Conservation (phyloP, 2,113 vertebrate genomes). For the Rana temporaria region DNA sequence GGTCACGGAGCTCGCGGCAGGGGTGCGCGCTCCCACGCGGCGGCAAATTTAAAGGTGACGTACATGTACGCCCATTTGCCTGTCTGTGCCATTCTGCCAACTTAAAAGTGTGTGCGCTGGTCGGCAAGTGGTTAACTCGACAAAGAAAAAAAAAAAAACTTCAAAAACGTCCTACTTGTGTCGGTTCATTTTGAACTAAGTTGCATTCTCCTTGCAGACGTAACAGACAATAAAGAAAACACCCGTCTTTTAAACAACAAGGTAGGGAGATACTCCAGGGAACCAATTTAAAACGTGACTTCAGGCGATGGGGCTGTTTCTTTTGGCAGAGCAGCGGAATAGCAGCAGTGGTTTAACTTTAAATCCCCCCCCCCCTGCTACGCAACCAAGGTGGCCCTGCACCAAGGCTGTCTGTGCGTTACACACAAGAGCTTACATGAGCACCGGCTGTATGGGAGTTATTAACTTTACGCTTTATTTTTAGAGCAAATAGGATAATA, state of each 20-base stretch:
- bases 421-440: constrained; percentile 36
- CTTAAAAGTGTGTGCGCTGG: no score
- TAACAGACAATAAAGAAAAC: no score
- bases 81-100: no score
- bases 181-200: no score
- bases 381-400: constrained; percentile 65
- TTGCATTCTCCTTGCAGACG: no score
- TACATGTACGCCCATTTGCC: no score
- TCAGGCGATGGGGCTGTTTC: constrained; percentile 78
- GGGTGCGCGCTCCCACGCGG: no score
- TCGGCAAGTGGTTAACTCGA: no score
- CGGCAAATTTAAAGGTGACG: no score
- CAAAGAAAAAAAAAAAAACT: no score
- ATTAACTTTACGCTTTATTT: constrained; percentile 63
- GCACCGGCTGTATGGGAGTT: constrained; percentile 54
- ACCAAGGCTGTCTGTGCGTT: constrained; percentile 55
- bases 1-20: no score
- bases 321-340: constrained; percentile 76
- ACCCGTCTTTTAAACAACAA: constrained; percentile 82
- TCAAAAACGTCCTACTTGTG: no score
- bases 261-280: constrained; percentile 87
- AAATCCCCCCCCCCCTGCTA: constrained; percentile 20
- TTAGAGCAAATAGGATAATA: constrained; percentile 11
- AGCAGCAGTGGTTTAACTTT: constrained; percentile 71
- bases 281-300: constrained; percentile 95